phyloP scores from a whole-genome alignment of 2,797 vertebrate genomes.

The Acrossocheilus fasciatus region DNA sequence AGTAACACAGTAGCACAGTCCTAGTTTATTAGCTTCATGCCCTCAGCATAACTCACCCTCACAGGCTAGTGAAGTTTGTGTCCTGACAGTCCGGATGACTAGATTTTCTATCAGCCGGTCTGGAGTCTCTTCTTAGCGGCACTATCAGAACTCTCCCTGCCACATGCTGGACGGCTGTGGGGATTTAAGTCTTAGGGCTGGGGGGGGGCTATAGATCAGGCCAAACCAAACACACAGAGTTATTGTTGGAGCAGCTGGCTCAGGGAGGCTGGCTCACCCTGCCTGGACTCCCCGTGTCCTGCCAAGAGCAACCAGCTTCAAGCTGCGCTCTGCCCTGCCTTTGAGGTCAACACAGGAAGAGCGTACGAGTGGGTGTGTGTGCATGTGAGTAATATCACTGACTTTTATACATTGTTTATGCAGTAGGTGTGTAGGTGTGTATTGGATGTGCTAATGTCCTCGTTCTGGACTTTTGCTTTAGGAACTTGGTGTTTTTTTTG shows the following conservation, averaged over 20 bases:
- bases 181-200: slow-evolving; percentile 37
- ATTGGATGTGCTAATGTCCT: slow-evolving; percentile 7
- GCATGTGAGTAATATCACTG: slow-evolving; percentile 10
- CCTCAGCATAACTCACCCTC: slow-evolving; percentile 25
- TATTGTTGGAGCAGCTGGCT: slow-evolving; percentile 60
- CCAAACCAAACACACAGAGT: slow-evolving; percentile 62
- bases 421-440: slow-evolving; percentile 2
- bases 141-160: slow-evolving; percentile 34
- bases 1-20: neutral
- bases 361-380: slow-evolving; percentile 20
- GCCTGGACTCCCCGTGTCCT: slow-evolving; percentile 48
- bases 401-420: slow-evolving; percentile 25
- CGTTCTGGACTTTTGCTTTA: neutral
- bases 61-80: slow-evolving; percentile 37
- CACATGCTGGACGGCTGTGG: slow-evolving; percentile 33
- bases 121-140: slow-evolving; percentile 32
- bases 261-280: slow-evolving; percentile 46
- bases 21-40: slow-evolving; percentile 12
- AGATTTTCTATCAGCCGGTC: slow-evolving; percentile 46
- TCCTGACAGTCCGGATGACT: slow-evolving; percentile 50
- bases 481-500: neutral
- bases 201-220: slow-evolving; percentile 6
- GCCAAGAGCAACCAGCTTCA: slow-evolving; percentile 62
- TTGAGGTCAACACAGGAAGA: slow-evolving; percentile 49
- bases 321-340: slow-evolving; percentile 57